These are phyloP conservation scores for Ceyx erithaca DNA, from an alignment of 2,797 vertebrate genomes.

Conservation along the genomic window DNA sequence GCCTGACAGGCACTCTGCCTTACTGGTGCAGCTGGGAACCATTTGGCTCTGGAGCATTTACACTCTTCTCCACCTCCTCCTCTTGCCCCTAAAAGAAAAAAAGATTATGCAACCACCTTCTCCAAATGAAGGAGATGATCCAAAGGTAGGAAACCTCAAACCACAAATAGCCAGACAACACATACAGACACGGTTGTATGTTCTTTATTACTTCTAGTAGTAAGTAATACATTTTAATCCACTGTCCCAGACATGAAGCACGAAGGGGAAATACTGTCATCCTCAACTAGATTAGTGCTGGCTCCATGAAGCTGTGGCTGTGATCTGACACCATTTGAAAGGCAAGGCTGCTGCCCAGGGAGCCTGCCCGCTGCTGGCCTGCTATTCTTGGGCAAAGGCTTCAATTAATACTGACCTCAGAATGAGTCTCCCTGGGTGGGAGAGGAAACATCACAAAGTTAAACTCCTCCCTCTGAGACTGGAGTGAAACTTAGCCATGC, in stretches of 20 bases:
- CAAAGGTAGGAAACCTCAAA: neutral
- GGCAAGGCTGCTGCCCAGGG: neutral
- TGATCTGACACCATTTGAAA: conserved; percentile 7
- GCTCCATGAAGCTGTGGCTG: neutral
- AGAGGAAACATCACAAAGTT: neutral
- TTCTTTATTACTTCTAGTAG: neutral
- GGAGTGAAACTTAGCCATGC: neutral
- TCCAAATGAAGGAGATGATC: neutral
- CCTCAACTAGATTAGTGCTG: neutral
- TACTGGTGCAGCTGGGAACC: neutral
- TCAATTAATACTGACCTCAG: neutral
- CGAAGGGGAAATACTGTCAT: neutral
- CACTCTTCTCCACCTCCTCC: neutral
- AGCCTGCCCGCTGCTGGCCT: neutral
- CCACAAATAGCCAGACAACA: neutral
- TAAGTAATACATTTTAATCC: neutral
- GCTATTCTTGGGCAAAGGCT: neutral
- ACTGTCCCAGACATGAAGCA: neutral
- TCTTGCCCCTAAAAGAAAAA: neutral
- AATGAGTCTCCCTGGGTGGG: neutral
- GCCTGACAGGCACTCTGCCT: neutral
- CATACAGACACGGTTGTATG: rapidly evolving
- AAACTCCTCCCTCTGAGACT: neutral
- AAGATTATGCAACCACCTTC: neutral
- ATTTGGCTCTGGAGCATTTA: neutral